A percentile compares a stretch with the other conserved stretches of the same genome.
phyloP scores from a whole-genome alignment of 2,113 vertebrate genomes.

The Trogon surrucura region DNA sequence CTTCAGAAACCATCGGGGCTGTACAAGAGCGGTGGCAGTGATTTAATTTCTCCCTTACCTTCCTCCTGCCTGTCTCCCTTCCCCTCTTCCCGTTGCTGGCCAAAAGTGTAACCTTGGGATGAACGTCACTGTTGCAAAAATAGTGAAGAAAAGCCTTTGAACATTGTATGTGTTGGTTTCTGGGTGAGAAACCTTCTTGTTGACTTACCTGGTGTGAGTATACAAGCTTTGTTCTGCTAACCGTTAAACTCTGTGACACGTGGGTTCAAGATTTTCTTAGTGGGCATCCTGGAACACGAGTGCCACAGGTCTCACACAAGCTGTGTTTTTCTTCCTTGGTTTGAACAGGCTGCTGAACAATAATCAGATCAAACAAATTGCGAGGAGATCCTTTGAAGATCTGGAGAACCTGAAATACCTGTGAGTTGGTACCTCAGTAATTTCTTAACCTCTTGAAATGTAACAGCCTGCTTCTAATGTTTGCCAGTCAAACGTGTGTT shows the following conservation, averaged over 20 bases:
- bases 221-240: not conserved
- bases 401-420: constrained; percentile 74
- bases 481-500: accelerated
- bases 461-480: not conserved
- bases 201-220: not conserved
- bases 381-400: constrained; percentile 65
- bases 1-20: accelerated
- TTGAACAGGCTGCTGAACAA: constrained; percentile 73
- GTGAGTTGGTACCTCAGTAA: constrained; percentile 45
- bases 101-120: not conserved
- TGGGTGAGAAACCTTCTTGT: not conserved
- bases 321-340: not conserved
- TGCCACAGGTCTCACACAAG: accelerated
- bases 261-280: not conserved
- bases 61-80: not conserved
- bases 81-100: not conserved
- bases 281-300: not conserved
- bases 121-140: not conserved
- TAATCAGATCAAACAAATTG: constrained; percentile 65
- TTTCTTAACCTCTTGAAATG: not conserved
- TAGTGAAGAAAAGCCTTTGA: not conserved
- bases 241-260: not conserved
- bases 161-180: accelerated
- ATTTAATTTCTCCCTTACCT: not conserved
- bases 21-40: not conserved